These are phyloP conservation scores for Calliphora vomitoria DNA, from an alignment of 2,888 invertebrate genomes.

Conservation along the genomic window DNA sequence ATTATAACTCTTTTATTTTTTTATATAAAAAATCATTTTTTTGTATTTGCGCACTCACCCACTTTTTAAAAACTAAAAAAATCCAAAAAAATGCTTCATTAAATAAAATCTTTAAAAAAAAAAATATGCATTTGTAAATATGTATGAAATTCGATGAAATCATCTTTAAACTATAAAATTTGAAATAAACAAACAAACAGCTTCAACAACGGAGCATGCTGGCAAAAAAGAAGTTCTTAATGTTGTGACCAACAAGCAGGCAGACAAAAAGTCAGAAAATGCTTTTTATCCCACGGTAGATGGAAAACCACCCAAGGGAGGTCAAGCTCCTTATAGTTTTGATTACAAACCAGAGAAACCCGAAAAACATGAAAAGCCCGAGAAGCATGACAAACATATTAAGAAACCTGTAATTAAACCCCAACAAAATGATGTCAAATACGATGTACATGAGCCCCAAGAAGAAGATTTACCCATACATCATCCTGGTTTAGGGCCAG, in stretches of 20 bases:
- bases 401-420: conserved; percentile 79
- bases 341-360: conserved; percentile 73
- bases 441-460: conserved; percentile 81
- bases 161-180: conserved; percentile 34
- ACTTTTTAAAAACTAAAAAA: conserved; percentile 68
- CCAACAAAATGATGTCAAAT: conserved; percentile 82
- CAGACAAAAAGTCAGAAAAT: conserved; percentile 77
- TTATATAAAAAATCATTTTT: conserved; percentile 73
- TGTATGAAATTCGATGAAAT: conserved; percentile 71
- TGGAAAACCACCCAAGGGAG: conserved; percentile 82
- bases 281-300: conserved; percentile 84
- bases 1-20: conserved; percentile 69
- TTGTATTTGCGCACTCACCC: conserved; percentile 75
- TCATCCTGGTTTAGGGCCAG: conserved; percentile 75
- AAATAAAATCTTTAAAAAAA: conserved; percentile 50
- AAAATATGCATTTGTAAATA: conserved; percentile 81
- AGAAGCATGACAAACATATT: conserved; percentile 80
- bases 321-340: conserved; percentile 72
- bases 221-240: conserved; percentile 69
- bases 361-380: conserved; percentile 72
- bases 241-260: conserved; percentile 73
- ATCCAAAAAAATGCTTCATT: conserved; percentile 70
- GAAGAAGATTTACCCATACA: conserved; percentile 78
- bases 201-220: conserved; percentile 72
- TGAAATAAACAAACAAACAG: conserved; percentile 13